A percentile compares a stretch with the other conserved stretches of the same genome.
Evolutionary conservation across 1,140 invertebrate genomes (phyloP).

Genomic region (Pygmarrhopalites habei): DNA sequence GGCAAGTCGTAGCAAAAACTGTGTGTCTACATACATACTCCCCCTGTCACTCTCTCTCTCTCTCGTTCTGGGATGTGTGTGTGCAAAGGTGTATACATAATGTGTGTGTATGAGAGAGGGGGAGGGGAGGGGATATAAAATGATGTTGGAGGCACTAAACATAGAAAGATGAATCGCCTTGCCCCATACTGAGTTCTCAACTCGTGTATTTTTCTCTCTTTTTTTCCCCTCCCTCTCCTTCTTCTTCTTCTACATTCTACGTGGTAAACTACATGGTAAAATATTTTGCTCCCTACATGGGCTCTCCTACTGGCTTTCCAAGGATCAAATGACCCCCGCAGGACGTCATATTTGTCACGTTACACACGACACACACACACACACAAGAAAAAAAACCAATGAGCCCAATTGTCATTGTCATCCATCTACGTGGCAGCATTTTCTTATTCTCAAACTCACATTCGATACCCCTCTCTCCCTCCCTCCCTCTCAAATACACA

Average conservation of each 20-base stretch:
- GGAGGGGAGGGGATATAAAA: too few species aligned
- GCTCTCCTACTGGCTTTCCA: slow-evolving; percentile 28
- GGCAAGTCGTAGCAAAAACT: too few species aligned
- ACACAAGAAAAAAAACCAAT: slow-evolving; percentile 34
- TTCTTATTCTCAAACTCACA: not conserved
- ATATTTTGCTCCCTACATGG: slow-evolving; percentile 34
- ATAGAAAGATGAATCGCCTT: slow-evolving; percentile 30
- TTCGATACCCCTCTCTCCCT: not conserved
- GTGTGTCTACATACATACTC: too few species aligned
- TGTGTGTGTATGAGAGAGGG: too few species aligned
- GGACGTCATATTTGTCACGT: slow-evolving; percentile 39
- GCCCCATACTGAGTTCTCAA: slow-evolving; percentile 33
- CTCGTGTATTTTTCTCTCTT: slow-evolving; percentile 13
- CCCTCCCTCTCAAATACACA: not conserved
- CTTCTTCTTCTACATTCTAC: too few species aligned
- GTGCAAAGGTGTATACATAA: too few species aligned
- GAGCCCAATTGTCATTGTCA: slow-evolving; percentile 36
- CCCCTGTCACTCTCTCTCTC: too few species aligned
- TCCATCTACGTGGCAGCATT: slow-evolving; percentile 3
- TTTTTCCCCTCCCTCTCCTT: slow-evolving; percentile 4
- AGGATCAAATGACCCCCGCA: slow-evolving; percentile 37
- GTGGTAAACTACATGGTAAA: slow-evolving; percentile 25
- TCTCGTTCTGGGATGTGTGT: too few species aligned
- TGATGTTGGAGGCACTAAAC: not conserved
- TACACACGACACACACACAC: too few species aligned